phyloP scores from a whole-genome alignment of 2,113 vertebrate genomes.

The Antechinus flavipes region DNA sequence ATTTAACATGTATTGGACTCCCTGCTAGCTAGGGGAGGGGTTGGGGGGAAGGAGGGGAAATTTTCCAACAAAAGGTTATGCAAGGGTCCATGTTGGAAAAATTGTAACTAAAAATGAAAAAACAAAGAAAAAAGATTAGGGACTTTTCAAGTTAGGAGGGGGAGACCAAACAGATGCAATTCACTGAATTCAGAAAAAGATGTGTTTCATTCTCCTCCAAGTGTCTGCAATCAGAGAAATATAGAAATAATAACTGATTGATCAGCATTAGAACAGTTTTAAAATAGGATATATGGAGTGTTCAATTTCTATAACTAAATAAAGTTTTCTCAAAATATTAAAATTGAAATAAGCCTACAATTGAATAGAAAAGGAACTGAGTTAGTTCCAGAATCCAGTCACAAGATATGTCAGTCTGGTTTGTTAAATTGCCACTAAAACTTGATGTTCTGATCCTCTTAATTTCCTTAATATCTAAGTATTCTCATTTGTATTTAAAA shows the following conservation, averaged over 20 bases:
- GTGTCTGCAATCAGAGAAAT: not conserved
- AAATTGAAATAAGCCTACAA: not conserved
- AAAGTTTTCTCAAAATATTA: not conserved
- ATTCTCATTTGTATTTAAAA: not conserved
- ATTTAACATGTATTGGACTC: no score
- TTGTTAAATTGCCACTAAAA: not conserved
- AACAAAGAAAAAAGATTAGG: not conserved
- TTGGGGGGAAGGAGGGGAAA: no score
- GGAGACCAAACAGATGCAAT: not conserved
- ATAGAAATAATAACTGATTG: not conserved
- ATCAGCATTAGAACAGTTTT: not conserved
- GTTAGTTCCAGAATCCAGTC: not conserved
- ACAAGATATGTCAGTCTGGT: not conserved
- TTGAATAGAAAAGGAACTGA: not conserved
- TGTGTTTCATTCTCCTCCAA: not conserved
- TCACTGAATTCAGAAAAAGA: not conserved
- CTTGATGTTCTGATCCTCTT: not conserved
- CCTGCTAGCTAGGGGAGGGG: no score
- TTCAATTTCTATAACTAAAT: not conserved
- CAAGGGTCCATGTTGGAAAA: no score
- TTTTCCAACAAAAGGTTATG: no score
- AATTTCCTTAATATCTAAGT: not conserved
- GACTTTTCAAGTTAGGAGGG: not conserved
- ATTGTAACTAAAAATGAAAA: not conserved
- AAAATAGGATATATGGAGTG: not conserved